Evolutionary conservation across 1,140 invertebrate genomes (phyloP).

Genomic region (Anastrepha ludens): DNA sequence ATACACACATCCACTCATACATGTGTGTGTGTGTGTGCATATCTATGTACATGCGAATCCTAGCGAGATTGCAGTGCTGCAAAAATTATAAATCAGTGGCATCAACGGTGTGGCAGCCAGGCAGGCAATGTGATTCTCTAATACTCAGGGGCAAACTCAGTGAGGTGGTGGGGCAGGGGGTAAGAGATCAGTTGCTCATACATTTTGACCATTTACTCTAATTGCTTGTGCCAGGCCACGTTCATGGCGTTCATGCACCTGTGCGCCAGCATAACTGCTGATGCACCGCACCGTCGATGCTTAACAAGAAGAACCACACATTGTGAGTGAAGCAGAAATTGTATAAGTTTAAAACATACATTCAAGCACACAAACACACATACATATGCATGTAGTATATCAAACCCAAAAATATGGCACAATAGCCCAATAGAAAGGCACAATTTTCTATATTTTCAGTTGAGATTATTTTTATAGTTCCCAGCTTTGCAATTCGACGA

Average conservation of each 20-base stretch:
- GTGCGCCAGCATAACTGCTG: neutral
- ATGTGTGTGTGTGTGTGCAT: neutral
- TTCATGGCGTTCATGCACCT: neutral
- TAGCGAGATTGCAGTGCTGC: slow-evolving; percentile 2
- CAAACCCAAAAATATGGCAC: too few species aligned
- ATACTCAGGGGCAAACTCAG: neutral
- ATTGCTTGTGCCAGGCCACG: slow-evolving; percentile 28
- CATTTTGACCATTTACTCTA: slow-evolving; percentile 8
- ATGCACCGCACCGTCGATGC: neutral
- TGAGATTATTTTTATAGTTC: too few species aligned
- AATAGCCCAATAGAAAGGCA: too few species aligned
- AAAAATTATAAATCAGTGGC: neutral
- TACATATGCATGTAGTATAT: too few species aligned
- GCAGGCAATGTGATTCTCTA: neutral
- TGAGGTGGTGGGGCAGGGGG: neutral
- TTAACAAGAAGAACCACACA: neutral
- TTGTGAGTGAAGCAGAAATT: too few species aligned
- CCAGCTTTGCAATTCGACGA: too few species aligned
- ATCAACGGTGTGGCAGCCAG: neutral
- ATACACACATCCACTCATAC: neutral
- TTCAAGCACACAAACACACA: neutral
- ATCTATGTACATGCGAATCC: too few species aligned
- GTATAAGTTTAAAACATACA: too few species aligned
- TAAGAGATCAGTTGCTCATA: neutral
- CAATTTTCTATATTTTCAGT: too few species aligned